Evolutionary conservation across 92 coral and sea anemone genomes (phyloP).

Genomic region (Zoanthus sociatus): DNA sequence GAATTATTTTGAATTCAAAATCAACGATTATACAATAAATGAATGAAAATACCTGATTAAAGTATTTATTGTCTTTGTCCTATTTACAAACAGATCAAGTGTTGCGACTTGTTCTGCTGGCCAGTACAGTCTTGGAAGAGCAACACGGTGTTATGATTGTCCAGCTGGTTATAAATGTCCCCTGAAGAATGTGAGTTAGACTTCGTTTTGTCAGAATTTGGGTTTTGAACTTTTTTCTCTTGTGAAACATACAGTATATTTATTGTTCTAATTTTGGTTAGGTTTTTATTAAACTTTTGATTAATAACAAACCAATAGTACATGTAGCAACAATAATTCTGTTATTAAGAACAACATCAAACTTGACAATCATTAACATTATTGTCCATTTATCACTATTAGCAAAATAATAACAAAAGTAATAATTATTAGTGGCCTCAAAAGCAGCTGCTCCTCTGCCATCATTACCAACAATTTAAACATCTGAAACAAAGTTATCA

Average conservation of each 20-base stretch:
- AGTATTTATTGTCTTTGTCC: neutral
- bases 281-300: neutral
- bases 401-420: no score
- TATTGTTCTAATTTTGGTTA: neutral
- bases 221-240: neutral
- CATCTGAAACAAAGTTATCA: no score
- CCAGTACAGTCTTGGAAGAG: conserved; percentile 18
- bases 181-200: conserved; percentile 74
- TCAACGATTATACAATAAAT: no score
- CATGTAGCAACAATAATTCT: neutral
- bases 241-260: neutral
- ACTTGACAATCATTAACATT: no score
- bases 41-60: neutral
- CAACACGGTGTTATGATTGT: conserved; percentile 80
- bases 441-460: no score
- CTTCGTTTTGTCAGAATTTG: neutral
- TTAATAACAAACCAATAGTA: neutral
- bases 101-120: no score
- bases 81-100: no score
- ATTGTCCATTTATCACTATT: no score
- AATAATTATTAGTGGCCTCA: no score
- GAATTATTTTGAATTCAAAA: no score
- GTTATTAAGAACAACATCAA: neutral
- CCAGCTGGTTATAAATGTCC: conserved; percentile 93
- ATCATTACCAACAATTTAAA: no score